A percentile compares a stretch with the other conserved stretches of the same genome.
These are phyloP conservation scores for Sepioteuthis lessoniana DNA, from an alignment of 2,888 invertebrate species.

Conservation along the genomic window DNA sequence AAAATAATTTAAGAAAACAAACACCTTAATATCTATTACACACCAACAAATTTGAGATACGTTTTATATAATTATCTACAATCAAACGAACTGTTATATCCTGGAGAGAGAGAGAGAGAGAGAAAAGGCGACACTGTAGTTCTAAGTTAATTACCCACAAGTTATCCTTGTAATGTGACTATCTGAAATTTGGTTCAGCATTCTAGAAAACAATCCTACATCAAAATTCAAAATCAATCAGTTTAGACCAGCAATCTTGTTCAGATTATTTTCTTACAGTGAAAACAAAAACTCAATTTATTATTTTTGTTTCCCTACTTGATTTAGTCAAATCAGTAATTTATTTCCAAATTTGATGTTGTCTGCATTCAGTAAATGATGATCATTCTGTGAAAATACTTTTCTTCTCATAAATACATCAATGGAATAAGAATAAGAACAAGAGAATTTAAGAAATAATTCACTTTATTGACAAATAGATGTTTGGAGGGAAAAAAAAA, in stretches of 20 bases:
- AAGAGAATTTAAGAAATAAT: conserved; percentile 41
- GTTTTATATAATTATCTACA: neutral
- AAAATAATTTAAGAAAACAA: too few species aligned
- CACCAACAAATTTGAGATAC: neutral
- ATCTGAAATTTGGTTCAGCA: too few species aligned
- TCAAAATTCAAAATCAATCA: neutral
- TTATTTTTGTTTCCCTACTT: neutral
- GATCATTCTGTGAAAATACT: neutral
- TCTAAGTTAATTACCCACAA: neutral
- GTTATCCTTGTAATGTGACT: too few species aligned
- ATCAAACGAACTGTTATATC: neutral
- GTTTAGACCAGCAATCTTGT: neutral
- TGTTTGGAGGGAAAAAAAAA: conserved; percentile 43
- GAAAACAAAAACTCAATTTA: neutral
- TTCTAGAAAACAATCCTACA: neutral
- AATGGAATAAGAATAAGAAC: neutral
- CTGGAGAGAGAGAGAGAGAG: neutral
- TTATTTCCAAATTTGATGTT: neutral
- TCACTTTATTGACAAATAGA: conserved; percentile 48
- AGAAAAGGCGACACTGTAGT: too few species aligned
- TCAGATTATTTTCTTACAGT: neutral
- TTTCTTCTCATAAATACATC: neutral
- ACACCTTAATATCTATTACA: too few species aligned
- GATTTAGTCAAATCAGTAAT: neutral
- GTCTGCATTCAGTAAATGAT: neutral